Conservation (phyloP, 2,888 invertebrate genomes). For the Agrotis clavis region DNA sequence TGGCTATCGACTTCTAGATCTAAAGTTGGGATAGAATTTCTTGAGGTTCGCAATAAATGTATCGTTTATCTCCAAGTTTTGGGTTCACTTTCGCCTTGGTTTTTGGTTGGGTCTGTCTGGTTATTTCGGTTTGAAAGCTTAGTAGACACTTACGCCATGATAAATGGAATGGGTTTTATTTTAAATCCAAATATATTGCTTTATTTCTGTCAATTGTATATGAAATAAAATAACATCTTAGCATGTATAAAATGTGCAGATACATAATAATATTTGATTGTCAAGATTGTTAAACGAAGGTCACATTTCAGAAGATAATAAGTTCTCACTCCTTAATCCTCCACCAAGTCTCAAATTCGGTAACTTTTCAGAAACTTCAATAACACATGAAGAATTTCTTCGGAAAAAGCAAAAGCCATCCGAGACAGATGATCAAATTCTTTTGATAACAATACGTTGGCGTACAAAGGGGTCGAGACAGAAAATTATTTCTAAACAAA, state of each 20-base stretch:
- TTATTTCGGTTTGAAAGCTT: slow-evolving; percentile 18
- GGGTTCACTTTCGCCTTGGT: slow-evolving; percentile 15
- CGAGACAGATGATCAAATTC: slow-evolving; percentile 73
- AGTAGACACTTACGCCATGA: slow-evolving; percentile 1
- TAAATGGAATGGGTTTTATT: slow-evolving; percentile 5
- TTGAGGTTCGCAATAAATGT: slow-evolving; percentile 25
- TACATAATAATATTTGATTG: too few species aligned
- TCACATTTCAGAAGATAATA: slow-evolving; percentile 20
- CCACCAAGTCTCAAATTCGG: slow-evolving; percentile 24
- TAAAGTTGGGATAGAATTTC: slow-evolving; percentile 42
- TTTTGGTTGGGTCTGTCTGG: slow-evolving; percentile 18
- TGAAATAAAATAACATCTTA: not conserved
- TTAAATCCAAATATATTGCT: not conserved
- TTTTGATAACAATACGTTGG: slow-evolving; percentile 72
- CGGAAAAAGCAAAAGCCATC: slow-evolving; percentile 64
- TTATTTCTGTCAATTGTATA: not conserved
- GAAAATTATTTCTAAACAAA: slow-evolving; percentile 68
- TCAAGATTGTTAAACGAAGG: too few species aligned
- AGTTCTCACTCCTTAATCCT: slow-evolving; percentile 32
- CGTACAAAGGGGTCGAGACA: slow-evolving; percentile 67
- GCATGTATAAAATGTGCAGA: not conserved
- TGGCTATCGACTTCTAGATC: slow-evolving; percentile 60
- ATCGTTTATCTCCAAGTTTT: slow-evolving; percentile 46
- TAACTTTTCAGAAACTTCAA: slow-evolving; percentile 56
- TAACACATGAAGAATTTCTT: slow-evolving; percentile 53